Base-by-base conservation (phyloP, 2,113 vertebrate genomes). In the Neolamprologus devosi region DNA sequence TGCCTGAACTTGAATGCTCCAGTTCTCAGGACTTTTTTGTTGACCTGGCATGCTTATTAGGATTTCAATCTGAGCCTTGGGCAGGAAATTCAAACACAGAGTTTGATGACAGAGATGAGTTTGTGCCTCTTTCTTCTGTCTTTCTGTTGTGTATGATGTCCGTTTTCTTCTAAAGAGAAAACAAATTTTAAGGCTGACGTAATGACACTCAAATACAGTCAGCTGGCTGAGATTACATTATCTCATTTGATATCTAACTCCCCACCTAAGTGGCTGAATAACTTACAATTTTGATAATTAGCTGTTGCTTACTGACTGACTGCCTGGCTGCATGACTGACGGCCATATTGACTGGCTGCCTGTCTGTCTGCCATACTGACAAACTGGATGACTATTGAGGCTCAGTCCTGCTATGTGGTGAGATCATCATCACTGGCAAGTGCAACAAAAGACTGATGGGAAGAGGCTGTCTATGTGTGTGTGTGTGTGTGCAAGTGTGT, bases 381-480 rank as follows among this genome's bases (percentile, higher is more conserved):
- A 87, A 89, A 90, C 92, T 90, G 82, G 23, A 78, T 90, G 81
- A 87, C 85, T 91, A 75, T 85, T 60, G 88, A 90, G 84, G 91
- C 90, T 92, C 89, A 86, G 84, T 90, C 82, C 81, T 83, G 88
- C 91, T 89, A 91, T 90, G 91, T 91, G 92, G 87, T 94, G 94
- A 93, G 91, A 91, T 94, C 94, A 94, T 94, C 89, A 87, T 90
- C 92, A 81, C 83, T 88, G 83, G 90, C 85, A 91, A 93, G 86
- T 83, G 54, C 82, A 91, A 94, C 94, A 94, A 92, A 93, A 87
- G 92, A 57, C 73, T 94, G 93, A 91, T 92, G 92, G 91, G 88
- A 93, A 91, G 89, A 88, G 88, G 85, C 93, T 90, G 82, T 87
- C 81, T 85, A 49, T 85, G 65, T 75, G 85, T 86, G 84, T 88